These are phyloP conservation scores for Ichneumoninae sp. DNA, from an alignment of 2,888 invertebrate species.

Conservation along the genomic window DNA sequence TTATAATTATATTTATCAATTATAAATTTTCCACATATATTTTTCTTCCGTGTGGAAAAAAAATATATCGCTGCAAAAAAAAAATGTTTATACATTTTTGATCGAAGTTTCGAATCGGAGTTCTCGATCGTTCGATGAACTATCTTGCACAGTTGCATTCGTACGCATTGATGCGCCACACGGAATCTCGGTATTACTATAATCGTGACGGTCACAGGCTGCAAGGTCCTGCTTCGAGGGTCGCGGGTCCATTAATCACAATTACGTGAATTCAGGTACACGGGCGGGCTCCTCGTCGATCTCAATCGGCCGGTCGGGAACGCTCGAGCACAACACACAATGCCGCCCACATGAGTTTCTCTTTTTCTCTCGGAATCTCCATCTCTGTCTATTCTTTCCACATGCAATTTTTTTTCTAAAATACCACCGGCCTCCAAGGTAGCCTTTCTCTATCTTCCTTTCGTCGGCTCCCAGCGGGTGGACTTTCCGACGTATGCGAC, in stretches of 20 bases:
- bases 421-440: constrained; percentile 5
- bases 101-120: not conserved
- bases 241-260: constrained; percentile 80
- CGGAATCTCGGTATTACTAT: constrained; percentile 20
- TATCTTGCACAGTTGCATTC: not conserved
- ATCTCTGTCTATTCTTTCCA: constrained; percentile 30
- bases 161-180: not conserved
- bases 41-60: not conserved
- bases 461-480: constrained; percentile 72
- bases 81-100: not conserved
- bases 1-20: not conserved
- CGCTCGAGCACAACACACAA: constrained; percentile 71
- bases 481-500: constrained; percentile 58
- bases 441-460: constrained; percentile 50
- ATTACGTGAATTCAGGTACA: constrained; percentile 81
- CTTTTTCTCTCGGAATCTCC: constrained; percentile 14
- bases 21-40: not conserved
- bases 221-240: constrained; percentile 67
- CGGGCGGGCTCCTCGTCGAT: constrained; percentile 59
- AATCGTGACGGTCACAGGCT: constrained; percentile 72
- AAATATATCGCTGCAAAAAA: not conserved
- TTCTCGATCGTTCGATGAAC: constrained; percentile 13
- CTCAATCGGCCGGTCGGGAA: constrained; percentile 64
- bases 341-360: constrained; percentile 74
- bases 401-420: constrained; percentile 19